Evolutionary conservation across 2,888 invertebrate species (phyloP).

Genomic region (Cistogaster globosa): DNA sequence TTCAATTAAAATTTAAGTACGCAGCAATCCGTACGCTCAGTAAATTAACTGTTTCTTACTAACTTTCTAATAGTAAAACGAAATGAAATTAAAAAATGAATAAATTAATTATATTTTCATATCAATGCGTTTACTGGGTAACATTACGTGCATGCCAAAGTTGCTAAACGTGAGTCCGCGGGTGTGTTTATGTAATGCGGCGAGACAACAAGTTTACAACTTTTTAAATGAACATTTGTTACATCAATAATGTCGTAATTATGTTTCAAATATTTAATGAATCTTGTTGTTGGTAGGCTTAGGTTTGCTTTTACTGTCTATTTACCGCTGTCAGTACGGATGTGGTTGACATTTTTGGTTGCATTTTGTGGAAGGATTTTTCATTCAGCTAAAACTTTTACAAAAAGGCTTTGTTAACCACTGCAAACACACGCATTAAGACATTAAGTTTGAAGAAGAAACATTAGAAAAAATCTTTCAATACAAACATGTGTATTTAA

Average conservation of each 20-base stretch:
- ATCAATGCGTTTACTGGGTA: conserved; percentile 18
- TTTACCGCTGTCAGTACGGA: conserved; percentile 53
- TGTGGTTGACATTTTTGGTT: conserved; percentile 60
- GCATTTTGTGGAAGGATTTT: conserved; percentile 54
- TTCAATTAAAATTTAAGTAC: too few relatives aligned
- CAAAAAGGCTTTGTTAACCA: conserved; percentile 32
- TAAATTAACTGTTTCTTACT: too few relatives aligned
- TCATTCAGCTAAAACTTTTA: conserved; percentile 41
- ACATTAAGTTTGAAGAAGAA: neutral
- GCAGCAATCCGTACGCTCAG: too few relatives aligned
- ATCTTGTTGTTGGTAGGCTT: conserved; percentile 8
- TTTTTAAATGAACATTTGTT: conserved; percentile 53
- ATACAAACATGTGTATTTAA: neutral
- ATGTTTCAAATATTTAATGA: conserved; percentile 63
- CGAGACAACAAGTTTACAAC: conserved; percentile 46
- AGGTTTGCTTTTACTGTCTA: conserved; percentile 44
- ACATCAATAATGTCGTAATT: conserved; percentile 69
- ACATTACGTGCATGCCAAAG: neutral
- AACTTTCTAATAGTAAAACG: too few relatives aligned
- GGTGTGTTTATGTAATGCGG: conserved; percentile 30
- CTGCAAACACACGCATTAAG: neutral
- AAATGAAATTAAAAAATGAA: too few relatives aligned
- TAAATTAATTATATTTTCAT: too few relatives aligned
- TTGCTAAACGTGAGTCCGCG: neutral
- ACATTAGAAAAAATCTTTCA: neutral